Evolutionary conservation across 2,888 invertebrate species (phyloP).

Genomic region (Harpalus rubripes): DNA sequence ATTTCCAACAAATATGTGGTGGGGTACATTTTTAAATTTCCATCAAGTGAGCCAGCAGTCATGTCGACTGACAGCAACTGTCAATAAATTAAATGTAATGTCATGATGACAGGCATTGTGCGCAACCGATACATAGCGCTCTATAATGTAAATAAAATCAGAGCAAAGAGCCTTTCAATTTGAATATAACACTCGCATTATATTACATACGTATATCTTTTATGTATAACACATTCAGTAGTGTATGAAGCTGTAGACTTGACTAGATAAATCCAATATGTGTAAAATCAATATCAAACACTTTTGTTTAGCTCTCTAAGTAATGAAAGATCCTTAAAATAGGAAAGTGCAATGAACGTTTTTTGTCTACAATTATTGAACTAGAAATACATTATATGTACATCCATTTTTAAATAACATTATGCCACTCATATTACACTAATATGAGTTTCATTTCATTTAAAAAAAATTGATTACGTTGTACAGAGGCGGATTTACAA

Average conservation of each 20-base stretch:
- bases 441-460: too few species aligned
- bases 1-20: not conserved
- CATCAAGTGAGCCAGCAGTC: not conserved
- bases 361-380: too few species aligned
- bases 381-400: too few species aligned
- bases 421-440: too few species aligned
- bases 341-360: too few species aligned
- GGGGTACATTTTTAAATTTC: conserved; percentile 7
- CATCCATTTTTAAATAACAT: too few species aligned
- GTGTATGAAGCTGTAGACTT: not conserved
- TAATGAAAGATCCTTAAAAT: not conserved
- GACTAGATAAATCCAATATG: not conserved
- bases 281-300: not conserved
- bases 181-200: conserved; percentile 13
- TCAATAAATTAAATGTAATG: conserved; percentile 44
- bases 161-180: conserved; percentile 31
- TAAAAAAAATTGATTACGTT: too few species aligned
- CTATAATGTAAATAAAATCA: conserved; percentile 41
- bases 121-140: conserved; percentile 33
- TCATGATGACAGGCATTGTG: conserved; percentile 32
- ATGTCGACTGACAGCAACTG: conserved; percentile 13
- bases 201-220: not conserved
- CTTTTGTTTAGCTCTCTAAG: too few species aligned
- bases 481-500: too few species aligned
- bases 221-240: not conserved